Base-by-base conservation (phyloP, 2,888 invertebrate genomes). In the Agriopis aurantiaria region DNA sequence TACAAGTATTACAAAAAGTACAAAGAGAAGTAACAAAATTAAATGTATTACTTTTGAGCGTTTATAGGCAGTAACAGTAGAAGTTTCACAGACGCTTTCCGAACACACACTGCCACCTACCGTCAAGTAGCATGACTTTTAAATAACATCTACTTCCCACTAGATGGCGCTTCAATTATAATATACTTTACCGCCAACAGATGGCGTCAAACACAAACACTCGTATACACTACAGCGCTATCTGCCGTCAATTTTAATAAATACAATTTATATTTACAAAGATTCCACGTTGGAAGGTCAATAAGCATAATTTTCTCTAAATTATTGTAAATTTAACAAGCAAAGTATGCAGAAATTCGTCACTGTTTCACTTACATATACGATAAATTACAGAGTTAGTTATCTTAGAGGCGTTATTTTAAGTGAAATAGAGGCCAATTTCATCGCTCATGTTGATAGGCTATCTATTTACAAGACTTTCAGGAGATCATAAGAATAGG, bases 1-100 rank as follows among this genome's bases (percentile, higher is more conserved):
- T 57, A 51, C 52, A 63, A 56, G 46, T 10, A 57, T 45, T 52
- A 62, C 14, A 63, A 11, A 51, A 23, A 55, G 23, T 68, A 68
- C 17, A 57, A 61, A 48, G 23, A 46, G 33, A 58, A 2, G 46
- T n/a, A 33, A 33, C 46, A 46, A 64, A 33, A 49, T 23, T 62
- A 17, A 43, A 41, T 52, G 58, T 60, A 60, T 33, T 55, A 46
- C 68, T 70, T 51, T 75, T 71, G 53, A 77, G 76, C 73, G 74
- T 74, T 75, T 71, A 71, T 75, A 72, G 70, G 72, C 74, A 74
- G 80, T 83, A 51, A 76, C 48, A 61, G 62, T 59, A 58, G 17
- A 71, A 80, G 72, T 78, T 78, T 81, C 78, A 80, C 80, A 80
- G 81, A 56, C 79, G 75, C 70, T 48, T 57, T 69, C 67, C 70